Base-by-base conservation (phyloP, 2,113 vertebrate species). In the Tapirus terrestris region DNA sequence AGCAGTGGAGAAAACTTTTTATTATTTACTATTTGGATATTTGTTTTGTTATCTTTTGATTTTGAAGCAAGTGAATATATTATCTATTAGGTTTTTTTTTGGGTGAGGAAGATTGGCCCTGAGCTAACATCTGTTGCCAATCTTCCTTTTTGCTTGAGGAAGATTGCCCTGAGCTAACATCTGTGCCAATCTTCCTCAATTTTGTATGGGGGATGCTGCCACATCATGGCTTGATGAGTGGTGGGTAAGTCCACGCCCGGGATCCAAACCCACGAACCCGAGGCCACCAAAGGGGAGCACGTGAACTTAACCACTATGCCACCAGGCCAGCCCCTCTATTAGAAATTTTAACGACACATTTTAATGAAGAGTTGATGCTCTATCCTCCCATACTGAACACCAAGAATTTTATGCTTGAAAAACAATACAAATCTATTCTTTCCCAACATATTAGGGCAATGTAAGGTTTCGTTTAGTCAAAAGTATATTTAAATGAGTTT, bases 401-500 rank as follows among this genome's bases (percentile, higher is more conserved):
- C 31, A 72, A 92, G 43, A 76, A 65, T 77, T 82, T 53, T 27
- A 86, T 10, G 43, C 60, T 51, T 61, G n/a, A 82, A 67, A 97
- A 94, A 31, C 39, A 96, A 51, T 39, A 86, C 5, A 73, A 72
- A 94, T 72, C 77, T 80, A 7, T 76, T 65, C 43, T 82, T 63
- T 79, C 23, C 39, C 58, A 89, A 95, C 31, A 58, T 10, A 91
- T 4, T 17, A 75, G n/a, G 53, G 20, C 51, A 88, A 70, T 61
- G 43, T 31, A 33, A 75, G 27, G 31, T 18, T 60, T 83, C 4
- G 80, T 27, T 87, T 58, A 92, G 12, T 76, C 23, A 91, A 65
- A 89, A 73, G 73, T 39, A 36, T 48, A 88, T 53, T 93, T 86
- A 94, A 82, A 77, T 77, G 12, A 76, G 20, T 83, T 86, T 93